Percentiles rank a stretch among this genome's conserved stretches.
phyloP scores from a whole-genome alignment of 2,797 vertebrate species.

The Gymnoscopelus microlampas region DNA sequence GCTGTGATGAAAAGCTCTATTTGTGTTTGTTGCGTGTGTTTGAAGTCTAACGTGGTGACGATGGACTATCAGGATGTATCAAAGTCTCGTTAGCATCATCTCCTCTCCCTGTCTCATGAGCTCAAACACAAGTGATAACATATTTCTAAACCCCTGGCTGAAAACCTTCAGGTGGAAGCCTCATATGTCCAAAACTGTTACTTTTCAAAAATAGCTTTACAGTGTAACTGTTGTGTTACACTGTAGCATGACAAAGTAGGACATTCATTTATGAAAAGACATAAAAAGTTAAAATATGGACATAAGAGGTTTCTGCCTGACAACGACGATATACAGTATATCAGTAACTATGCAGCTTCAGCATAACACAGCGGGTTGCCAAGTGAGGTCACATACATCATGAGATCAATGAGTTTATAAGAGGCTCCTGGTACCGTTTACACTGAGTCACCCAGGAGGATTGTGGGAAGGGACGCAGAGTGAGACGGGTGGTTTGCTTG shows the following conservation, averaged over 20 bases:
- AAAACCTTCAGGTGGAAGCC: neutral
- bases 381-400: slow-evolving; percentile 43
- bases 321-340: neutral
- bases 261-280: too few relatives aligned
- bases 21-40: slow-evolving; percentile 42
- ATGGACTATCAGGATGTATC: slow-evolving; percentile 1
- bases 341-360: slow-evolving; percentile 10
- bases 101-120: slow-evolving; percentile 2
- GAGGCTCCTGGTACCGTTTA: slow-evolving; percentile 45
- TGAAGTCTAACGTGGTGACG: slow-evolving; percentile 33
- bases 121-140: neutral
- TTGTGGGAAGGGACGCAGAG: slow-evolving; percentile 46
- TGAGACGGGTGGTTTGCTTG: slow-evolving; percentile 36
- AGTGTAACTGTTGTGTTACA: too few relatives aligned
- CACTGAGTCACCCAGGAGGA: slow-evolving; percentile 59
- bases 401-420: slow-evolving; percentile 39
- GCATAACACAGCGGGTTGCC: slow-evolving; percentile 29
- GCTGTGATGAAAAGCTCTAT: slow-evolving; percentile 21
- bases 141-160: slow-evolving; percentile 7
- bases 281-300: too few relatives aligned
- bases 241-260: too few relatives aligned
- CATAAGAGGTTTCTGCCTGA: too few relatives aligned
- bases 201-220: too few relatives aligned
- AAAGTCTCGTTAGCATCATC: slow-evolving; percentile 1
- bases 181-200: too few relatives aligned